A percentile compares a stretch with the other conserved stretches of the same genome.
Conservation (phyloP, 2,797 vertebrate genomes). For the Acomys russatus region DNA sequence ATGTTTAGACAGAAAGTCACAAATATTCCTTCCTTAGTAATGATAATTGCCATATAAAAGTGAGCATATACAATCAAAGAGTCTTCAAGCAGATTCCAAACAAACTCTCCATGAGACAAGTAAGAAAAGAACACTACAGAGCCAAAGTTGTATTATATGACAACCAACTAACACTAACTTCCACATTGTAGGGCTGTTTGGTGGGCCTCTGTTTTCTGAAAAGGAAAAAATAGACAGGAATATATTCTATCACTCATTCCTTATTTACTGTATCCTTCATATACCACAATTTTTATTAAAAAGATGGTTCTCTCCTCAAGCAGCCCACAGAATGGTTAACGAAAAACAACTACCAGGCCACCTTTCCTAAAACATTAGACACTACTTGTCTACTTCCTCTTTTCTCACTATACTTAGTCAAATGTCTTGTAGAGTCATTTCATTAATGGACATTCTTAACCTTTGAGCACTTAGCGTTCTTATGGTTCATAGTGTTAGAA, state of each 20-base stretch:
- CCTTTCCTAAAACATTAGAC: slow-evolving; percentile 14
- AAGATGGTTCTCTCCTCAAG: not conserved
- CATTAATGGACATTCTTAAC: slow-evolving; percentile 14
- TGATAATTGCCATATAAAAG: slow-evolving; percentile 44
- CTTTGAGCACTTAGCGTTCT: slow-evolving; percentile 16
- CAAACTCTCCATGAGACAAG: not conserved
- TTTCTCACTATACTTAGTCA: not conserved
- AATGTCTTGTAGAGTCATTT: not conserved
- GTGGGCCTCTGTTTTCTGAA: slow-evolving; percentile 43
- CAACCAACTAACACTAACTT: slow-evolving; percentile 57
- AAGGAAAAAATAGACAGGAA: not conserved
- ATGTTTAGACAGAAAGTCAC: slow-evolving; percentile 43
- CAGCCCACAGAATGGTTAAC: not conserved
- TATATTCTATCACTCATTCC: no score
- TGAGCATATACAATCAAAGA: slow-evolving; percentile 52
- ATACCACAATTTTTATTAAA: not conserved
- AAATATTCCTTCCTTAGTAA: slow-evolving; percentile 50
- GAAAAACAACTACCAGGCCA: slow-evolving; percentile 13
- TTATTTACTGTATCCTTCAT: slow-evolving; percentile 17
- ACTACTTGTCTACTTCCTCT: not conserved
- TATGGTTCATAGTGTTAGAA: slow-evolving; percentile 11
- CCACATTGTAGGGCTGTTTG: slow-evolving; percentile 32
- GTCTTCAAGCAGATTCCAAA: slow-evolving; percentile 68
- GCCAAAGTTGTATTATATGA: not conserved
- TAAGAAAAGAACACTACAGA: slow-evolving; percentile 21